phyloP scores from a whole-genome alignment of 1,140 invertebrate genomes.

The Globodera rostochiensis region DNA sequence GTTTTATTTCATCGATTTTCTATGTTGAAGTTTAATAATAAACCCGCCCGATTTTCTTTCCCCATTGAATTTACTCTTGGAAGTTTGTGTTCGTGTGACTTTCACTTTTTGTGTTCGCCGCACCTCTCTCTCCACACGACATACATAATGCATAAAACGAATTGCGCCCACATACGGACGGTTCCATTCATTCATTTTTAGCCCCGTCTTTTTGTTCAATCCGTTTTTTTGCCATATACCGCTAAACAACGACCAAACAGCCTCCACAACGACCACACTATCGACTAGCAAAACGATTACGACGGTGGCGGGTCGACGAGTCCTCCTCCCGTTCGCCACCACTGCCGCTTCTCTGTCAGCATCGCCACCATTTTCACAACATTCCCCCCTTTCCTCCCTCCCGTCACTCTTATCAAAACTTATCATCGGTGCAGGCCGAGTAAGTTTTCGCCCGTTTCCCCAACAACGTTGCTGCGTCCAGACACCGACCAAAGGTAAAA shows the following conservation, averaged over 20 bases:
- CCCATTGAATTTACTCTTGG: background rate
- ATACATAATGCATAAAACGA: background rate
- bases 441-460: background rate
- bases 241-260: background rate
- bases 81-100: background rate
- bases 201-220: background rate
- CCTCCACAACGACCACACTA: background rate
- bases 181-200: background rate
- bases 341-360: too few relatives aligned
- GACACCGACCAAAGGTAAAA: background rate
- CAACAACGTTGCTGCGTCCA: background rate
- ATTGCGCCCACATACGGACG: background rate
- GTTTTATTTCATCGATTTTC: too few relatives aligned
- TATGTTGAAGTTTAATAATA: too few relatives aligned
- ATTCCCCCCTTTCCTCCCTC: background rate
- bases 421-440: background rate
- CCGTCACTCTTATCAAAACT: slow-evolving; percentile 1
- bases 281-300: background rate
- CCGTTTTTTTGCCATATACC: background rate
- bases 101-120: background rate
- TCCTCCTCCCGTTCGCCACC: background rate
- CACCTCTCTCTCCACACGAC: background rate
- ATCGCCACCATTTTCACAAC: background rate
- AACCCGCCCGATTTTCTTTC: too few relatives aligned
- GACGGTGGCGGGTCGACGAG: background rate